Percentiles rank a stretch among this genome's conserved stretches.
These are phyloP conservation scores for Lysandra bellargus DNA, from an alignment of 2,888 invertebrate species.

Conservation along the genomic window DNA sequence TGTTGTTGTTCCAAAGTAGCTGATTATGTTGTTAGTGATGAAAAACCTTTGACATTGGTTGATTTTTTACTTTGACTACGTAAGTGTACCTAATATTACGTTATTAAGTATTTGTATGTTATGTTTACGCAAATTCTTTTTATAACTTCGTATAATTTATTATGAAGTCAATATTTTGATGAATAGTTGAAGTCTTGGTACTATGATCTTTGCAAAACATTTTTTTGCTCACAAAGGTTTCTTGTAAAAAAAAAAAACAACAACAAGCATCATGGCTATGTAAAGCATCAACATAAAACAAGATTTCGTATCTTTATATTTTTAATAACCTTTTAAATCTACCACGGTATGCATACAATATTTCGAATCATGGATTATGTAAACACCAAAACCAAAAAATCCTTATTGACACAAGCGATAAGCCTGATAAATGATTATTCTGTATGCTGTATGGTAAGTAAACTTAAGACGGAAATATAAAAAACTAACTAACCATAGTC, in stretches of 20 bases:
- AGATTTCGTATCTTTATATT: background rate
- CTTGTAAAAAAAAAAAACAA: background rate
- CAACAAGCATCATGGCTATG: background rate
- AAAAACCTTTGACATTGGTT: constrained; percentile 16
- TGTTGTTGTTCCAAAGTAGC: constrained; percentile 18
- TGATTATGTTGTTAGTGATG: constrained; percentile 8
- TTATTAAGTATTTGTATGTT: background rate
- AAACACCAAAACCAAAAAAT: constrained; percentile 35
- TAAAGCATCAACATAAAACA: background rate
- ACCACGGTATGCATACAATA: background rate
- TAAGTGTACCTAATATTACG: background rate
- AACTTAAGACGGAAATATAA: constrained; percentile 24
- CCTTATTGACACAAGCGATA: constrained; percentile 33
- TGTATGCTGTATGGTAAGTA: constrained; percentile 26
- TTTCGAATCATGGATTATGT: background rate
- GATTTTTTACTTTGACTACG: background rate
- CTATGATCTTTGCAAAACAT: background rate
- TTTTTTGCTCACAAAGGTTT: background rate
- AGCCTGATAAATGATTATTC: constrained; percentile 34
- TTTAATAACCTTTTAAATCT: background rate
- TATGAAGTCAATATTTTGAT: background rate
- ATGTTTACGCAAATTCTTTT: background rate
- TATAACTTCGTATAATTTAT: background rate
- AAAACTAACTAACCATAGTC: background rate
- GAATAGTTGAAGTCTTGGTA: background rate